A percentile compares a stretch with the other conserved stretches of the same genome.
Evolutionary conservation across 2,113 vertebrate genomes (phyloP).

Genomic region (Saccopteryx leptura): DNA sequence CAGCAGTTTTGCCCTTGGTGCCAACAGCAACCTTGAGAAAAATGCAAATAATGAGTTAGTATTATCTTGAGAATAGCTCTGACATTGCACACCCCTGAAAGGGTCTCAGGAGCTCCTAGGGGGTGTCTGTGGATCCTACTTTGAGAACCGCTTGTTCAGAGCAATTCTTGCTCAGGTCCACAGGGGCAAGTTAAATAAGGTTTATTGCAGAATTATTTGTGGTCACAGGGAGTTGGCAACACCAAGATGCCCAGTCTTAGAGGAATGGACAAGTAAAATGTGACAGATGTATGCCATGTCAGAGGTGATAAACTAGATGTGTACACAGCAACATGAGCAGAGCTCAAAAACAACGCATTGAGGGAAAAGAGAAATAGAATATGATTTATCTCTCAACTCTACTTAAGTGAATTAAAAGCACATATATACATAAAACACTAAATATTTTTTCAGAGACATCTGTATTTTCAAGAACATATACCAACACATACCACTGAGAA

Average conservation of each 20-base stretch:
- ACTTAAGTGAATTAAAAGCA: constrained; percentile 28
- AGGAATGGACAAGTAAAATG: constrained; percentile 19
- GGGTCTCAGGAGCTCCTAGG: neutral
- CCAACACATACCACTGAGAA: neutral
- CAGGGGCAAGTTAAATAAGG: neutral
- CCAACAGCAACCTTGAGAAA: neutral
- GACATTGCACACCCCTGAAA: neutral
- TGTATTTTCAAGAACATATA: constrained; percentile 29
- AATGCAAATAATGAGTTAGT: neutral
- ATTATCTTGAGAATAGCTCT: constrained; percentile 42
- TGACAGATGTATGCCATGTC: neutral
- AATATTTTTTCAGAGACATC: constrained; percentile 11
- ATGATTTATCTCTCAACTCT: neutral
- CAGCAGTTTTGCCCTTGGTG: neutral
- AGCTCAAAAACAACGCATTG: constrained; percentile 42
- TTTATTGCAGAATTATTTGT: neutral
- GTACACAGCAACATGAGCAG: neutral
- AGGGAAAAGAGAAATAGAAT: constrained; percentile 23
- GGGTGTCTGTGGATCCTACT: neutral
- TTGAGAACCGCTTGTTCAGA: constrained; percentile 1
- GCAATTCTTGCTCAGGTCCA: constrained; percentile 18
- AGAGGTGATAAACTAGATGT: neutral
- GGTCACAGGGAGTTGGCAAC: neutral
- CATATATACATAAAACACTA: neutral
- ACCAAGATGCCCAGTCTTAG: neutral